Percentiles rank a stretch among this genome's conserved stretches.
Evolutionary conservation across 37 sponge, comb jelly and placozoan genomes (phyloP).

Genomic region (Tethya wilhelma): DNA sequence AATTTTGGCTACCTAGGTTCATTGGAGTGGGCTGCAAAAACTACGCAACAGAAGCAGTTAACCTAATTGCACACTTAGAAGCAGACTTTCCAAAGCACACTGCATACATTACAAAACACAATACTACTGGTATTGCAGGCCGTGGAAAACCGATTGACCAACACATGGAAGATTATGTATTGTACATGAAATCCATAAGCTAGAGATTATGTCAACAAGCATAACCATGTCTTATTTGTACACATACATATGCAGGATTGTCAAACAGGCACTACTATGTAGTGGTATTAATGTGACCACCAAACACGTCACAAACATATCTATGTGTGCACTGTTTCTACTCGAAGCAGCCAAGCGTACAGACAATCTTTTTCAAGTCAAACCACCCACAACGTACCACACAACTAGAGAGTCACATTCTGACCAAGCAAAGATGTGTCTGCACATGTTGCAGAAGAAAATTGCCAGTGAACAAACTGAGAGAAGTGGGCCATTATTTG

Average conservation of each 20-base stretch:
- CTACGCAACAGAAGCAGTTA: slow-evolving; percentile 25
- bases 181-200: slow-evolving; percentile 9
- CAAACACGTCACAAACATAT: slow-evolving; percentile 11
- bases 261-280: slow-evolving; percentile 14
- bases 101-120: slow-evolving; percentile 16
- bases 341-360: slow-evolving; percentile 23
- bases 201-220: not conserved
- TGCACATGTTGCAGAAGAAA: not conserved
- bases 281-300: not conserved
- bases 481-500: not conserved
- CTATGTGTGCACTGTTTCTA: slow-evolving; percentile 20
- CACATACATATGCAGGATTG: slow-evolving; percentile 3
- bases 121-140: slow-evolving; percentile 5
- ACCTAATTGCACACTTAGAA: not conserved
- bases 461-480: not conserved
- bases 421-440: not conserved
- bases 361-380: not conserved
- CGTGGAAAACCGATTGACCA: slow-evolving; percentile 43
- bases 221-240: too few species aligned
- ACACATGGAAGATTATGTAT: slow-evolving; percentile 22
- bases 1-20: slow-evolving; percentile 26
- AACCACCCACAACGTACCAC: slow-evolving; percentile 6
- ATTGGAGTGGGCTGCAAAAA: slow-evolving; percentile 5
- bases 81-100: slow-evolving; percentile 18
- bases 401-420: not conserved